Conservation (phyloP, 2,113 vertebrate species). For the Aviceda subcristata region DNA sequence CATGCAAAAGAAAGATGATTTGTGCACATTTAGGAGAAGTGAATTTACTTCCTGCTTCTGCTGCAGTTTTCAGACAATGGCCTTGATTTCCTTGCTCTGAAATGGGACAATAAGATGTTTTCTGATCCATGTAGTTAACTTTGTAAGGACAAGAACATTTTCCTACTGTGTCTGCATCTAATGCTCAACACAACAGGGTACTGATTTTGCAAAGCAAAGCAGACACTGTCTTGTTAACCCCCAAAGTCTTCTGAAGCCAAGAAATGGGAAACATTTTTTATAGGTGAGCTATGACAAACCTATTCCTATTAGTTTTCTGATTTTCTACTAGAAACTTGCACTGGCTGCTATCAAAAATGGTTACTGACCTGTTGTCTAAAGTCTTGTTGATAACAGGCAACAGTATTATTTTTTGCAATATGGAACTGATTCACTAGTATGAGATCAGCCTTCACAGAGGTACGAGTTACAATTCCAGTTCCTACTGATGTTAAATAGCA, state of each 20-base stretch:
- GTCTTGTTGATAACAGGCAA: background rate
- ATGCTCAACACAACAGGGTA: background rate
- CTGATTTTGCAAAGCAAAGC: conserved; percentile 3
- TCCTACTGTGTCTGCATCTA: background rate
- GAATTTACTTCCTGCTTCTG: background rate
- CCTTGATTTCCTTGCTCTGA: conserved; percentile 33
- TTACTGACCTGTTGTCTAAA: background rate
- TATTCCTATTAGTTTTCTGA: background rate
- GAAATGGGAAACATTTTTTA: background rate
- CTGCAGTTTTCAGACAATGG: conserved; percentile 45
- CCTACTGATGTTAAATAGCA: background rate
- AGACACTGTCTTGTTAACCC: background rate
- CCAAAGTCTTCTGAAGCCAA: background rate
- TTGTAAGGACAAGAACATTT: background rate
- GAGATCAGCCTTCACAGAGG: background rate
- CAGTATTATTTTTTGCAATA: background rate
- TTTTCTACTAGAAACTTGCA: background rate
- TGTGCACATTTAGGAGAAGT: background rate
- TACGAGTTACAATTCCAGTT: background rate
- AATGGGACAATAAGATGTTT: conserved; percentile 14
- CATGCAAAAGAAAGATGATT: background rate
- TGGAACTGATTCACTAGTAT: background rate
- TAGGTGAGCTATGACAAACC: background rate
- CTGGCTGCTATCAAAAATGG: background rate
- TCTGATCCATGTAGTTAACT: background rate